Evolutionary conservation across 2,888 invertebrate genomes (phyloP).

Genomic region (Leptinotarsa juncta): DNA sequence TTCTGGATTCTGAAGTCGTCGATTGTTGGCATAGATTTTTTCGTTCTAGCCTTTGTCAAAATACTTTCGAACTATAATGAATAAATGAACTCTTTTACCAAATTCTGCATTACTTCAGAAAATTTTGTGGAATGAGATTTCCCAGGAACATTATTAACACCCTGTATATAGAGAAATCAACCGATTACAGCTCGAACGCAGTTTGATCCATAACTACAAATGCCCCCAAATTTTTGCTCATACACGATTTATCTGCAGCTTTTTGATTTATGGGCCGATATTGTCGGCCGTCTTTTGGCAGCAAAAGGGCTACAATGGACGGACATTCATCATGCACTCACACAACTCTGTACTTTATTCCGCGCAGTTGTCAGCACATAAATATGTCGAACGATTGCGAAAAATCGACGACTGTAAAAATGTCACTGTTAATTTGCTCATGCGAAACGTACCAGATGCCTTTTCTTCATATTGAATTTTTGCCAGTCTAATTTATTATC

Average conservation of each 20-base stretch:
- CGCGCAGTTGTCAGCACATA: slow-evolving; percentile 64
- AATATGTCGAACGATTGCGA: slow-evolving; percentile 63
- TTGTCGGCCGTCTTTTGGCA: slow-evolving; percentile 63
- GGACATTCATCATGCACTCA: slow-evolving; percentile 60
- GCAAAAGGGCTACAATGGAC: slow-evolving; percentile 62
- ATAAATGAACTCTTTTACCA: too few relatives aligned
- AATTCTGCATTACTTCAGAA: too few relatives aligned
- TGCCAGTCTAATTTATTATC: slow-evolving; percentile 48
- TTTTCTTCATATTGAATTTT: slow-evolving; percentile 59
- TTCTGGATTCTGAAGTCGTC: too few relatives aligned
- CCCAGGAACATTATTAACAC: neutral
- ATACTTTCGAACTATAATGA: too few relatives aligned
- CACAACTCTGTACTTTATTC: slow-evolving; percentile 56
- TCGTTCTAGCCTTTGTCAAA: too few relatives aligned
- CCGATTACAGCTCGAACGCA: slow-evolving; percentile 3
- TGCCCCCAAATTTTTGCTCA: slow-evolving; percentile 13
- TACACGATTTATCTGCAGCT: slow-evolving; percentile 51
- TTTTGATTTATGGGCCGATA: slow-evolving; percentile 66
- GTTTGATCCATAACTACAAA: slow-evolving; percentile 18
- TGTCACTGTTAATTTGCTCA: slow-evolving; percentile 64
- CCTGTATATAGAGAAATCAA: neutral
- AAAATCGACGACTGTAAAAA: slow-evolving; percentile 63
- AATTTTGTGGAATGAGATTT: neutral
- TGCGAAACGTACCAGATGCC: slow-evolving; percentile 63
- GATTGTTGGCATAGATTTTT: too few relatives aligned